phyloP scores from a whole-genome alignment of 2,113 vertebrate genomes.

The Bettongia penicillata region DNA sequence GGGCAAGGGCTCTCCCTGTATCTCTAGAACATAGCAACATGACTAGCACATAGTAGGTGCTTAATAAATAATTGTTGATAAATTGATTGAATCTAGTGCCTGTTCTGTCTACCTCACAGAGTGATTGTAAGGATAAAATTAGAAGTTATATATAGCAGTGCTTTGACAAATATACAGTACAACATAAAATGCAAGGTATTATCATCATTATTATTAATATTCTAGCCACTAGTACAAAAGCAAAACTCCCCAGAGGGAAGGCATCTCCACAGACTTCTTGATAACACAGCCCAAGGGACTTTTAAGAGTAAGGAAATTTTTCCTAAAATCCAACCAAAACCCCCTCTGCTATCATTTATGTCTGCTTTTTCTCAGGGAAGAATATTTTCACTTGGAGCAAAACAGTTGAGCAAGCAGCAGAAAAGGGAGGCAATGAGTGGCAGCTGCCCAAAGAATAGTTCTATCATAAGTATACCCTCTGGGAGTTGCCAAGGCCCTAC shows the following conservation, averaged over 20 bases:
- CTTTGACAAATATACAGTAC: constrained; percentile 70
- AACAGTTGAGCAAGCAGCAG: background rate
- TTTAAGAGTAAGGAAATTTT: constrained; percentile 65
- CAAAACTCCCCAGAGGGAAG: constrained; percentile 66
- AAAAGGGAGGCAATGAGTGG: background rate
- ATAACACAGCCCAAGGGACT: constrained; percentile 66
- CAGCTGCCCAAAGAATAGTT: background rate
- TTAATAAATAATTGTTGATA: background rate
- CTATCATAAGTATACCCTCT: background rate
- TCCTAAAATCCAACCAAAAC: constrained; percentile 63
- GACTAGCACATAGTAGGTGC: background rate
- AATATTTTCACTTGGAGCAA: background rate
- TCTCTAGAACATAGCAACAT: background rate
- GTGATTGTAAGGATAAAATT: constrained; percentile 71
- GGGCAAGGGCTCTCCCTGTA: background rate
- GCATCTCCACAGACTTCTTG: constrained; percentile 67
- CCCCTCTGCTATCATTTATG: constrained; percentile 40
- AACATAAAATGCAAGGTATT: constrained; percentile 61
- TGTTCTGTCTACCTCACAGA: constrained; percentile 63
- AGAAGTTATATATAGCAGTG: constrained; percentile 69
- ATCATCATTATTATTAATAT: constrained; percentile 69
- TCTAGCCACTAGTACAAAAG: constrained; percentile 46
- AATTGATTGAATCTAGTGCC: constrained; percentile 38
- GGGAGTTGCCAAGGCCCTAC: background rate
- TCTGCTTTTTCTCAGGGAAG: background rate